Base-by-base conservation (phyloP, 2,113 vertebrate genomes). In the Rhizomys pruinosus region DNA sequence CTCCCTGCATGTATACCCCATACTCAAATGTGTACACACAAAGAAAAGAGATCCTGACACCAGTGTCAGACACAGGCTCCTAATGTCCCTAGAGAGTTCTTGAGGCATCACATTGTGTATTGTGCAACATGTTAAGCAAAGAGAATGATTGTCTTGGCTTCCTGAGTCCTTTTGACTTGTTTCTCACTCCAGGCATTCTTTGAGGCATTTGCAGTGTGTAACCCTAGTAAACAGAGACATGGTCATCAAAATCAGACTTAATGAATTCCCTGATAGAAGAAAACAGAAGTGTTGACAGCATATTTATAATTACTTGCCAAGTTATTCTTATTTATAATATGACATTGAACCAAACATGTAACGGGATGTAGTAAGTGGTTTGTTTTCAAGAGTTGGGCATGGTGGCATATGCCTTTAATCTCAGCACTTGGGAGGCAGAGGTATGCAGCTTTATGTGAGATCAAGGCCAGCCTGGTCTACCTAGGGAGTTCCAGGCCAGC, bases 361-460 rank as follows among this genome's bases (percentile, higher is more conserved):
- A 85, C 0, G 15, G 12, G 37, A 17, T 87, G 52, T 79, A 92
- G 44, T 44, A 63, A 78, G 15, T 2, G 0, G 73, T 77, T 77
- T 85, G 61, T 96, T 96, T 96, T 86, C 55, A 66, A 82, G 92
- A 73, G 20, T 52, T 34, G 11, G 47, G 47, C 47, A 52, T 52
- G 47, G 47, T 52, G 47, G 47, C 47, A 11, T 11, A 52, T 52
- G 47, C 47, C 47, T 52, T 52, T 52, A 52, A 52, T 52, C 47
- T 11, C 11, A 52, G 47, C 47, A 52, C 47, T 52, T 52, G 47
- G 47, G 47, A 52, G 47, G 47, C 47, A 52, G 47, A 52, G 11
- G 47, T 52, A 52, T 52, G 47, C 47, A 52, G 47, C 47, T 52
- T 11, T 52, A 6, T 52, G 47, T 52, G 47, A 52, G 47, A 52